Conservation (phyloP, 2,797 vertebrate species). For the Pseudomugil gertrudae region DNA sequence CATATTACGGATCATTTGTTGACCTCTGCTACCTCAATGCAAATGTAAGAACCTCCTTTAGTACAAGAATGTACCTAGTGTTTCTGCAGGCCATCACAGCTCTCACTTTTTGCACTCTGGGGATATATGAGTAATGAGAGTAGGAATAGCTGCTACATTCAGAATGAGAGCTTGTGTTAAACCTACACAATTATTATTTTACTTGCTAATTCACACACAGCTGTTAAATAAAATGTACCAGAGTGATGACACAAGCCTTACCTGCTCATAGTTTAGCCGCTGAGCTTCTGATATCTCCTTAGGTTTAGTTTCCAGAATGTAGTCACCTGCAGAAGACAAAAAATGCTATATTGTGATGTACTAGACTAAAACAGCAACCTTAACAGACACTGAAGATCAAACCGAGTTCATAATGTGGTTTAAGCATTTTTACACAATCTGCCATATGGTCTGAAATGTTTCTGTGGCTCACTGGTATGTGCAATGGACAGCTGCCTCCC, state of each 20-base stretch:
- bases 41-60: conserved; percentile 30
- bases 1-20: conserved; percentile 34
- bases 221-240: conserved; percentile 18
- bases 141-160: conserved; percentile 16
- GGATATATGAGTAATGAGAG: conserved; percentile 1
- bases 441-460: conserved; percentile 23
- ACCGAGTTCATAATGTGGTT: conserved; percentile 6
- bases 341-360: conserved; percentile 5
- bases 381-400: too few relatives aligned
- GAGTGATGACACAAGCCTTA: conserved; percentile 64
- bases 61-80: background rate
- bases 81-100: conserved; percentile 3
- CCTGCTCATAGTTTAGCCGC: conserved; percentile 98
- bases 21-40: conserved; percentile 36
- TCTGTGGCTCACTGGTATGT: conserved; percentile 1
- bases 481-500: conserved; percentile 25
- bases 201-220: conserved; percentile 32
- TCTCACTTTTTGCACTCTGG: background rate
- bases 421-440: conserved; percentile 6
- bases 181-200: conserved; percentile 12
- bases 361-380: background rate
- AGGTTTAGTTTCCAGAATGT: conserved; percentile 97
- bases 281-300: conserved; percentile 99
- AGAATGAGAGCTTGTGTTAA: conserved; percentile 20
- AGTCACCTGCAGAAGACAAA: conserved; percentile 88